Base-by-base conservation (phyloP, 2,113 vertebrate species). In the Nicator chloris region DNA sequence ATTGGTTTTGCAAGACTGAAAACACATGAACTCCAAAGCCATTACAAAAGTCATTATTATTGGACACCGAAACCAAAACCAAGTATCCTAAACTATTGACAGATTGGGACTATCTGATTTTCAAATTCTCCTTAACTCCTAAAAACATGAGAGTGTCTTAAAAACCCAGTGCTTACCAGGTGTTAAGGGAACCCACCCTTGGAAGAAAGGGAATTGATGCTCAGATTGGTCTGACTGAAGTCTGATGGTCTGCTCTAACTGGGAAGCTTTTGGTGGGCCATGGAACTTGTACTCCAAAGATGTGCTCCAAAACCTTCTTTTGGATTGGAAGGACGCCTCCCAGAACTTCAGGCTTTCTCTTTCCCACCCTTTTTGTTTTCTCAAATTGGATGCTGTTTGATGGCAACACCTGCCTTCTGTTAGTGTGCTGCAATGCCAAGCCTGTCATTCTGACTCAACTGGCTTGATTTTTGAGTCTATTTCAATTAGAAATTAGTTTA, bases 1-100 rank as follows among this genome's bases (percentile, higher is more conserved):
- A 24, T 3, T 19, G 21, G 42, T 24, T 51, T 33, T 65, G 31
- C 37, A 60, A 68, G 37, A 68, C 44, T 35, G 61, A 42, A 39
- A 79, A 31, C 3, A 23, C 23, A 18, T 18, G 2, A 31, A 45
- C 16, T 42, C 16, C 49, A 47, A 45, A 61, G 26, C 28, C 21
- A 16, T 35, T 77, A 47, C 51, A 44, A 73, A 61, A 68, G 20
- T 9, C 40, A 23, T 9, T 30, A 26, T 7, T 45, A 35, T 6
- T 44, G 14, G 53, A 49, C 35, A 75, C 6, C 0, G 0, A 60
- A 56, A 73, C 16, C 33, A 76, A 83, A 51, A 24, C 11, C 3
- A 39, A 31, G 14, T 11, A 69, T 22, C 26, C 51, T 57, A 13
- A 64, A 61, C 7, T 45, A 42, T 4, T 59, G 33, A 53, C 21